Conservation (phyloP, 1,140 invertebrate genomes). For the Drosophila virilis region DNA sequence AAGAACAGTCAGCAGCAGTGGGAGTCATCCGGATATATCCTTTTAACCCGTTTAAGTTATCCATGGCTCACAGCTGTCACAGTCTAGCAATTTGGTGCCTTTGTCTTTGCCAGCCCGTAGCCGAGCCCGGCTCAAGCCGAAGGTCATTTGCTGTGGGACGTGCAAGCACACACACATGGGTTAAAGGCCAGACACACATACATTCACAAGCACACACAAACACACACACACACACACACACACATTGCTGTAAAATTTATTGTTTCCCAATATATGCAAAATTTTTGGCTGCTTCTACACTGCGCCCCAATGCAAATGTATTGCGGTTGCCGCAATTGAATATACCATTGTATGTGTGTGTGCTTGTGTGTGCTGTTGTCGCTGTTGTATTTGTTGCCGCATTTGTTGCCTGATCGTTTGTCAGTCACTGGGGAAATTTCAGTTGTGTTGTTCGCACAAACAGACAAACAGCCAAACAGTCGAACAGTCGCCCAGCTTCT, state of each 20-base stretch:
- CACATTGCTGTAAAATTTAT: slow-evolving; percentile 75
- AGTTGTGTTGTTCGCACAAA: slow-evolving; percentile 41
- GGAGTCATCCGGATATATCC: slow-evolving; percentile 54
- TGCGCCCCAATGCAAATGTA: slow-evolving; percentile 50
- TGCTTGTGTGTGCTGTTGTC: slow-evolving; percentile 4
- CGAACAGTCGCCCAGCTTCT: background rate
- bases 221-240: slow-evolving; percentile 25
- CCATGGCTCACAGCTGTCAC: slow-evolving; percentile 78
- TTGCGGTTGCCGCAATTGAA: slow-evolving; percentile 78
- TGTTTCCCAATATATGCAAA: slow-evolving; percentile 83
- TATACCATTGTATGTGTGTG: slow-evolving; percentile 33
- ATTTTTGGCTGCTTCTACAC: slow-evolving; percentile 52
- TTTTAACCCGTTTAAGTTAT: slow-evolving; percentile 82
- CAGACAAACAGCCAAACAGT: slow-evolving; percentile 1
- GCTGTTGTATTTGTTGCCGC: slow-evolving; percentile 38
- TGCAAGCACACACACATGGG: slow-evolving; percentile 12
- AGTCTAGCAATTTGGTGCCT: slow-evolving; percentile 78
- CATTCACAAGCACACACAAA: slow-evolving; percentile 23
- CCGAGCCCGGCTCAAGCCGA: slow-evolving; percentile 46
- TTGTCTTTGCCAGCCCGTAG: slow-evolving; percentile 56
- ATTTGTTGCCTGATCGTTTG: slow-evolving; percentile 65
- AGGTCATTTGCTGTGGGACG: slow-evolving; percentile 71
- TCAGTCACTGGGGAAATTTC: slow-evolving; percentile 80
- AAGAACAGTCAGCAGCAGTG: slow-evolving; percentile 1
- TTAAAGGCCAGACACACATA: too few species aligned